Conservation (phyloP, 2,113 vertebrate genomes). For the Mirounga angustirostris region DNA sequence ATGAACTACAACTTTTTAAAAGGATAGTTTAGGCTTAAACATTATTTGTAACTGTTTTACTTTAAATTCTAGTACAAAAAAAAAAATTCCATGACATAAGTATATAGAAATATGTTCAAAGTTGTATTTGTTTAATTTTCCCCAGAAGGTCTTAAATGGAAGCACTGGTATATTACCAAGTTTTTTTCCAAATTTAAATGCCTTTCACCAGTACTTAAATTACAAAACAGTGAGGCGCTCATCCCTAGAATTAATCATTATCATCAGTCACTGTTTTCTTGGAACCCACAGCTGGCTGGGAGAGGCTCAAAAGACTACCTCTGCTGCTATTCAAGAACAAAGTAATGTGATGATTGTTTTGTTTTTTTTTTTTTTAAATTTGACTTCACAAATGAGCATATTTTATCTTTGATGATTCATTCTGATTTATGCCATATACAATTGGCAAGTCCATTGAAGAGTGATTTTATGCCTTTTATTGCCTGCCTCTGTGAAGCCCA, state of each 20-base stretch:
- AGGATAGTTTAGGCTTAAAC: slow-evolving; percentile 18
- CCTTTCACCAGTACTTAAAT: slow-evolving; percentile 65
- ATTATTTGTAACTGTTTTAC: slow-evolving; percentile 54
- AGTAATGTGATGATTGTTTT: not conserved
- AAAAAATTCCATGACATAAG: not conserved
- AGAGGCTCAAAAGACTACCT: not conserved
- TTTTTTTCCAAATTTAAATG: slow-evolving; percentile 34
- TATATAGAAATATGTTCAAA: slow-evolving; percentile 15
- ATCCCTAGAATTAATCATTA: slow-evolving; percentile 64
- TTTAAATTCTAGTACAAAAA: not conserved
- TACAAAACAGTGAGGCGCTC: slow-evolving; percentile 34
- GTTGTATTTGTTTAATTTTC: slow-evolving; percentile 41
- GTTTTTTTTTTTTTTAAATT: not conserved
- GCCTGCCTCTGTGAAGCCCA: not conserved
- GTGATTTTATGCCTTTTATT: slow-evolving; percentile 64
- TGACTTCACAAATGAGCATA: slow-evolving; percentile 31
- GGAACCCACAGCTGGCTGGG: slow-evolving; percentile 45
- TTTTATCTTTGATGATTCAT: slow-evolving; percentile 40
- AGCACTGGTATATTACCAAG: slow-evolving; percentile 25
- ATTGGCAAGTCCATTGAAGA: not conserved
- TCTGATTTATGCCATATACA: slow-evolving; percentile 42
- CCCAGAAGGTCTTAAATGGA: slow-evolving; percentile 41
- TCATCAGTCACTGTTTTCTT: slow-evolving; percentile 59
- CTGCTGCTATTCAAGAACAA: not conserved
- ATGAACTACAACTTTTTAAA: slow-evolving; percentile 7